phyloP scores from a whole-genome alignment of 1,140 invertebrate species.

The Mercenaria mercenaria region DNA sequence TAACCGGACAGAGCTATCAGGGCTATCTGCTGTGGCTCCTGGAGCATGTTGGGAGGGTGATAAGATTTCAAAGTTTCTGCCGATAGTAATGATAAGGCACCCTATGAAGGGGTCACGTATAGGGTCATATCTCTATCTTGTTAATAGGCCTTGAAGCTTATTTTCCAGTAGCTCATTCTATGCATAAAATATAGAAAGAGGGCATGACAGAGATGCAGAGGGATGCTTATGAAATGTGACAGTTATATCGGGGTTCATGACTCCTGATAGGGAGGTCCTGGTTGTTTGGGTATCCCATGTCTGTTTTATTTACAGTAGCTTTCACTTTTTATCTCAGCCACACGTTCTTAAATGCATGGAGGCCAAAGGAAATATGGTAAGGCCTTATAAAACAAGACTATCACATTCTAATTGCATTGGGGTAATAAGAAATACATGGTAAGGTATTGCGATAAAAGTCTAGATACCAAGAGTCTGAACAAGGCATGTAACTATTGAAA shows the following conservation, averaged over 20 bases:
- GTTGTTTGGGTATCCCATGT: neutral
- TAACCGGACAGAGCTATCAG: neutral
- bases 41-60: neutral
- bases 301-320: neutral
- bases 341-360: no score
- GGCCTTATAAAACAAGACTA: no score
- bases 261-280: neutral
- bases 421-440: no score
- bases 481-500: no score
- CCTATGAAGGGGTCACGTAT: conserved; percentile 3
- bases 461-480: no score
- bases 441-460: no score
- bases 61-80: conserved; percentile 1
- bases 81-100: neutral
- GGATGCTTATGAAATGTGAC: neutral
- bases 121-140: neutral
- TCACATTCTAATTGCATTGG: no score
- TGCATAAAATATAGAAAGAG: neutral
- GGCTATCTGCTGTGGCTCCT: neutral
- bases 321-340: no score
- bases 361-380: no score
- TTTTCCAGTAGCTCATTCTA: neutral
- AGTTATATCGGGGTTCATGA: conserved; percentile 8
- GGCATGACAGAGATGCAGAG: neutral
- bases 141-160: neutral